Conservation (phyloP, 2,888 invertebrate genomes). For the Uropetala carovei region DNA sequence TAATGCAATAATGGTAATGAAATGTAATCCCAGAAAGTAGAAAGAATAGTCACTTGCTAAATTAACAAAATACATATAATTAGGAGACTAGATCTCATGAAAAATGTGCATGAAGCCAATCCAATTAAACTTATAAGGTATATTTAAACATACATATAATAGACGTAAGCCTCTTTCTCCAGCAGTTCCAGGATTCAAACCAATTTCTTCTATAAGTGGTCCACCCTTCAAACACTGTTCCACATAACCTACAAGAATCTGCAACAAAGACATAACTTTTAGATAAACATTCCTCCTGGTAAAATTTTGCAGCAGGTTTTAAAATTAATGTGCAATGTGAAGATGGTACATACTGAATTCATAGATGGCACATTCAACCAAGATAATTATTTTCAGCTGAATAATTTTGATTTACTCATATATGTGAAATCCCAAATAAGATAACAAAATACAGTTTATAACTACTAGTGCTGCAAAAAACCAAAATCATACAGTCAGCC, state of each 20-base stretch:
- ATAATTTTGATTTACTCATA: no score
- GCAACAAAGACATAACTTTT: constrained; percentile 66
- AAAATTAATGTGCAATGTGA: no score
- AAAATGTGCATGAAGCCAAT: background rate
- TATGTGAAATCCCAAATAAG: no score
- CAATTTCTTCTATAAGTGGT: constrained; percentile 84
- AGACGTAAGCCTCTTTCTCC: constrained; percentile 93
- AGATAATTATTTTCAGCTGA: no score
- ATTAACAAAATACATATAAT: background rate
- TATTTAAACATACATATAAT: constrained; percentile 80
- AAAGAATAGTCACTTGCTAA: constrained; percentile 39
- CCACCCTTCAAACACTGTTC: constrained; percentile 87
- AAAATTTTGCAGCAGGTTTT: background rate
- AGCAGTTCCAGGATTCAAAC: constrained; percentile 88
- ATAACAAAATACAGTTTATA: no score
- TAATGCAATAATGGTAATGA: no score
- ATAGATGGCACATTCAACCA: no score
- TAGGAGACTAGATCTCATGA: background rate
- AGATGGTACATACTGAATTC: no score
- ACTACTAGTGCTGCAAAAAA: no score
- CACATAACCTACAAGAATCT: constrained; percentile 78
- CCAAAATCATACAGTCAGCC: no score
- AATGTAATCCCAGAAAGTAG: background rate
- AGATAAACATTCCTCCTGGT: background rate
- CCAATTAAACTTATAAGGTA: background rate